Percentiles rank a stretch among this genome's conserved stretches.
Evolutionary conservation across 2,797 vertebrate genomes (phyloP).

Genomic region (Nasua narica): DNA sequence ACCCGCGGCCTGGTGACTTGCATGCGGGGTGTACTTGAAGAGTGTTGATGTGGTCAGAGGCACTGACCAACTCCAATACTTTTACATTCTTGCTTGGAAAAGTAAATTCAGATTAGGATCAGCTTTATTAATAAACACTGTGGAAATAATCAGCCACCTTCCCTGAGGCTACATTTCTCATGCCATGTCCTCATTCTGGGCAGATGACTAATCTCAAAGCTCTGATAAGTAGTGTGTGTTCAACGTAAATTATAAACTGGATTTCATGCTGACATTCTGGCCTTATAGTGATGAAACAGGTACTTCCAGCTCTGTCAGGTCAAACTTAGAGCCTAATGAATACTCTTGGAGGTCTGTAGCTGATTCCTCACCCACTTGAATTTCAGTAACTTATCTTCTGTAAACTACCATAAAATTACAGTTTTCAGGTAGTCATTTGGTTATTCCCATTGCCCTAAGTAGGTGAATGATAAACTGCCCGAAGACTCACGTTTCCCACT

Average conservation of each 20-base stretch:
- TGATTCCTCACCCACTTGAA: neutral
- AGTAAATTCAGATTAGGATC: conserved; percentile 47
- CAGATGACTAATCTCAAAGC: conserved; percentile 55
- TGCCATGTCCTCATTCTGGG: conserved; percentile 29
- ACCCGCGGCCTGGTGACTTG: neutral
- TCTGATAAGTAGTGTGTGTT: conserved; percentile 61
- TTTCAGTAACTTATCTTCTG: neutral
- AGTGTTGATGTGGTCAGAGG: neutral
- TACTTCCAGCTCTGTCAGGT: conserved; percentile 65
- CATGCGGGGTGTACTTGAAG: neutral
- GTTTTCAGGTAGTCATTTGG: neutral
- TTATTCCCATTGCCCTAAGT: neutral
- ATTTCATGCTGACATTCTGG: conserved; percentile 23
- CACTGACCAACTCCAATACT: neutral
- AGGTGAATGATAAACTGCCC: neutral
- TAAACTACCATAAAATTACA: neutral
- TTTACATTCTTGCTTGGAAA: conserved; percentile 30
- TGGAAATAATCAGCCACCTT: conserved; percentile 41
- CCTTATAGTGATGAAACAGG: conserved; percentile 45
- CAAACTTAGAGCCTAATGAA: neutral
- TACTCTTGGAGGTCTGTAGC: neutral
- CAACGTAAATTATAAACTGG: conserved; percentile 50
- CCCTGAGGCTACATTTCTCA: conserved; percentile 60
- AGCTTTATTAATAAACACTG: conserved; percentile 33
- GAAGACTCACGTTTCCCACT: neutral